Evolutionary conservation across 2,797 vertebrate species (phyloP).

Genomic region (Myotis pilosus): DNA sequence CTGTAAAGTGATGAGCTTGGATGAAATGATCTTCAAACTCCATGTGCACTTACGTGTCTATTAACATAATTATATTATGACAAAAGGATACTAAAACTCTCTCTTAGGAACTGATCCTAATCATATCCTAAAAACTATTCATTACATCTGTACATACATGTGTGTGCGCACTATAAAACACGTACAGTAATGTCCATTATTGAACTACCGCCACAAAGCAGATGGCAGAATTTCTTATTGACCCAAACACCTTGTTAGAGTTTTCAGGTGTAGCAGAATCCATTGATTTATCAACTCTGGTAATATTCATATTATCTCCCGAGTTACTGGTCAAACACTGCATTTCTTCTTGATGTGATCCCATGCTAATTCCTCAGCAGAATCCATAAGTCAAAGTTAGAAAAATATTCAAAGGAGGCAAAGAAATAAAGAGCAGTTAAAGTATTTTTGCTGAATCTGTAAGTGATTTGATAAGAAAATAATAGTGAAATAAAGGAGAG

Average conservation of each 20-base stretch:
- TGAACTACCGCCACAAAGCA: neutral
- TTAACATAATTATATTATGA: neutral
- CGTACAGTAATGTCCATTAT: neutral
- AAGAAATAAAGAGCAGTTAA: neutral
- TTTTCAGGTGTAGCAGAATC: neutral
- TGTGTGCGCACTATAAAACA: neutral
- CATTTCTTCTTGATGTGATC: neutral
- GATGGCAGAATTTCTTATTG: neutral
- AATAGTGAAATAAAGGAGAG: neutral
- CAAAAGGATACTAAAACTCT: neutral
- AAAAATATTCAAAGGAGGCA: neutral
- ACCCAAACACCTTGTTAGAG: neutral
- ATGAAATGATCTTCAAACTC: neutral
- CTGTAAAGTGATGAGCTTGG: neutral
- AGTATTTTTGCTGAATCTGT: neutral
- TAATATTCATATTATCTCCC: accelerated
- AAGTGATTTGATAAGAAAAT: neutral
- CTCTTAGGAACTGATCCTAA: neutral
- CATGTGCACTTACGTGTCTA: neutral
- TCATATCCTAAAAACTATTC: neutral
- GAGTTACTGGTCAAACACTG: neutral
- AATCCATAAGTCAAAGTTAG: neutral
- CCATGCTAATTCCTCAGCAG: neutral
- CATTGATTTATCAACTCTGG: neutral
- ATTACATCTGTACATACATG: neutral